A percentile compares a stretch with the other conserved stretches of the same genome.
phyloP scores from a whole-genome alignment of 1,140 invertebrate species.

The Hycleus cichorii region DNA sequence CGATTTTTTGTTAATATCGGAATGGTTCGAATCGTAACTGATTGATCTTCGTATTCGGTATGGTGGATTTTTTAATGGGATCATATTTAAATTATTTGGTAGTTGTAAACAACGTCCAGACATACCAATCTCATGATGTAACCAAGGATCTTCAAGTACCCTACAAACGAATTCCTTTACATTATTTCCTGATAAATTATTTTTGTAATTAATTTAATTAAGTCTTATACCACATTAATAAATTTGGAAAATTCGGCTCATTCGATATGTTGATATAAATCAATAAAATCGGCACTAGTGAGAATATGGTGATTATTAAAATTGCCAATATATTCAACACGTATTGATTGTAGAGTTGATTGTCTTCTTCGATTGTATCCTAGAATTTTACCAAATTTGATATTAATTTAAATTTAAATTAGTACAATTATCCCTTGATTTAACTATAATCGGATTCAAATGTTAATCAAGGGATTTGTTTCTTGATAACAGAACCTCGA shows the following conservation, averaged over 20 bases:
- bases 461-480: neutral
- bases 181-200: neutral
- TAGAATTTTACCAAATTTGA: slow-evolving; percentile 1
- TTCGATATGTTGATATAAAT: slow-evolving; percentile 18
- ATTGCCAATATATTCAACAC: slow-evolving; percentile 18
- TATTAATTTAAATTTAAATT: neutral
- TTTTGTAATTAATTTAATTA: neutral
- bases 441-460: no score
- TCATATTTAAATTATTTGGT: slow-evolving; percentile 21
- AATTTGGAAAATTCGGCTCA: slow-evolving; percentile 31
- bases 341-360: slow-evolving; percentile 19
- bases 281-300: slow-evolving; percentile 22
- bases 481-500: slow-evolving; percentile 11
- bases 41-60: slow-evolving; percentile 31
- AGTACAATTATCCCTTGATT: no score
- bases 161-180: slow-evolving; percentile 20
- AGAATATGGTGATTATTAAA: slow-evolving; percentile 13
- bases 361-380: slow-evolving; percentile 7
- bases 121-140: slow-evolving; percentile 25
- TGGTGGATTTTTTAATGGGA: slow-evolving; percentile 16
- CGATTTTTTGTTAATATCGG: slow-evolving; percentile 1
- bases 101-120: slow-evolving; percentile 29
- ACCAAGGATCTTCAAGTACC: slow-evolving; percentile 35
- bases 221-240: slow-evolving; percentile 32
- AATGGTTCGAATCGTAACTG: slow-evolving; percentile 26